A percentile compares a stretch with the other conserved stretches of the same genome.
These are phyloP conservation scores for Acanthosepion lycidas DNA, from an alignment of 2,888 invertebrate genomes.

Conservation along the genomic window DNA sequence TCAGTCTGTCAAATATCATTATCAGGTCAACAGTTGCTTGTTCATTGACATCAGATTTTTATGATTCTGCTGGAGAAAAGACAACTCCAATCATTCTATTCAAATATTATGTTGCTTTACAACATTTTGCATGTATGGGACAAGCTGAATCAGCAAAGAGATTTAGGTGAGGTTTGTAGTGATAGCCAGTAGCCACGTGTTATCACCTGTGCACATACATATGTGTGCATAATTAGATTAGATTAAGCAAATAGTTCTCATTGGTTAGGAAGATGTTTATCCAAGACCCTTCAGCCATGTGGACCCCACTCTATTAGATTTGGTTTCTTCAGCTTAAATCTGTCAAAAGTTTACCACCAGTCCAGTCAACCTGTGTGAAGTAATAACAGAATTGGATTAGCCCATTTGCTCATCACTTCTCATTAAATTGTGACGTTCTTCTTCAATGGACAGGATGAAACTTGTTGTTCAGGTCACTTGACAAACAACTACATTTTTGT, in stretches of 20 bases:
- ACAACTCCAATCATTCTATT: too few species aligned
- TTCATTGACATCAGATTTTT: too few species aligned
- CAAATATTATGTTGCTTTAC: background rate
- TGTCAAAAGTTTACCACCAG: background rate
- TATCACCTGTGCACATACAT: background rate
- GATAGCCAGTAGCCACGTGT: background rate
- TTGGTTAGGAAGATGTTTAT: background rate
- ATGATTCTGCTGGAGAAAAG: background rate
- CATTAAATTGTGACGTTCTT: background rate
- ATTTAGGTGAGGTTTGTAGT: background rate
- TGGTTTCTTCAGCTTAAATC: background rate
- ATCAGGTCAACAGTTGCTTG: too few species aligned
- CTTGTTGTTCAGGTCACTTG: background rate
- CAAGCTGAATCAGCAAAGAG: background rate
- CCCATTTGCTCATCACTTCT: background rate
- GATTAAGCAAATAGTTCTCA: background rate
- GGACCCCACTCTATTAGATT: background rate
- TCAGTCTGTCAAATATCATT: too few species aligned
- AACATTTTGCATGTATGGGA: background rate
- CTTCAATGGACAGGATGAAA: background rate
- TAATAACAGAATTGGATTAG: background rate
- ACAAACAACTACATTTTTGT: background rate
- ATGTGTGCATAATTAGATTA: constrained; percentile 4
- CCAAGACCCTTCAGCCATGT: background rate
- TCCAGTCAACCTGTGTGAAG: background rate